Evolutionary conservation across 2,888 invertebrate genomes (phyloP).

Genomic region (Cremastinae sp.): DNA sequence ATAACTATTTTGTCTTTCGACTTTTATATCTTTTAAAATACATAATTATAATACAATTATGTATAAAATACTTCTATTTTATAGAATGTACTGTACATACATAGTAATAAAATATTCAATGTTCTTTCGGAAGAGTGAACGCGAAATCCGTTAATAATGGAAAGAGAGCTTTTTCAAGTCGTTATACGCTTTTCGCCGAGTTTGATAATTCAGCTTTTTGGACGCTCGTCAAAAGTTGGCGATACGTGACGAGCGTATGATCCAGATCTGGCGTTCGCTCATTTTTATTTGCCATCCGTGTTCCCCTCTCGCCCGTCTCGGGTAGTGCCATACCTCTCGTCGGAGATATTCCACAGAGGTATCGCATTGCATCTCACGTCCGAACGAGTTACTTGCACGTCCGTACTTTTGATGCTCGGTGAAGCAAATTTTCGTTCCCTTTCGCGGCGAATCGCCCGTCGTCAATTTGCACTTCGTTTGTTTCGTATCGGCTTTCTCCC

Average conservation of each 20-base stretch:
- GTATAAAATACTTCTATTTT: no score
- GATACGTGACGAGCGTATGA: conserved; percentile 45
- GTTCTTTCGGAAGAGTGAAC: no score
- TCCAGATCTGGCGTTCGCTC: conserved; percentile 22
- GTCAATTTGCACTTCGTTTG: conserved; percentile 79
- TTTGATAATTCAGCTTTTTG: conserved; percentile 24
- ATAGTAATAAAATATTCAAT: no score
- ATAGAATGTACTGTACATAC: no score
- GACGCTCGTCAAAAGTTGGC: conserved; percentile 35
- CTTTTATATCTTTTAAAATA: no score
- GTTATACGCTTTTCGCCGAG: conserved; percentile 13
- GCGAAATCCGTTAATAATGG: conserved; percentile 29
- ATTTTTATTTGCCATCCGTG: conserved; percentile 30
- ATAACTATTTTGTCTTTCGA: no score
- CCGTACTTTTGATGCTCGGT: conserved; percentile 53
- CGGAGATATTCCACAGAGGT: conserved; percentile 74
- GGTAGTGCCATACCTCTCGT: conserved; percentile 46
- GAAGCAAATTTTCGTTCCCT: conserved; percentile 66
- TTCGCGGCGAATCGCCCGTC: conserved; percentile 68
- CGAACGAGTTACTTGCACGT: conserved; percentile 70
- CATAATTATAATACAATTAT: no score
- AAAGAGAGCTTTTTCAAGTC: not conserved
- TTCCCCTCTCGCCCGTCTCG: conserved; percentile 5
- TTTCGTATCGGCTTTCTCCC: conserved; percentile 76
- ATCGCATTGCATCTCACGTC: conserved; percentile 78